Evolutionary conservation across 2,113 vertebrate genomes (phyloP).

Genomic region (Gracilinanus agilis): DNA sequence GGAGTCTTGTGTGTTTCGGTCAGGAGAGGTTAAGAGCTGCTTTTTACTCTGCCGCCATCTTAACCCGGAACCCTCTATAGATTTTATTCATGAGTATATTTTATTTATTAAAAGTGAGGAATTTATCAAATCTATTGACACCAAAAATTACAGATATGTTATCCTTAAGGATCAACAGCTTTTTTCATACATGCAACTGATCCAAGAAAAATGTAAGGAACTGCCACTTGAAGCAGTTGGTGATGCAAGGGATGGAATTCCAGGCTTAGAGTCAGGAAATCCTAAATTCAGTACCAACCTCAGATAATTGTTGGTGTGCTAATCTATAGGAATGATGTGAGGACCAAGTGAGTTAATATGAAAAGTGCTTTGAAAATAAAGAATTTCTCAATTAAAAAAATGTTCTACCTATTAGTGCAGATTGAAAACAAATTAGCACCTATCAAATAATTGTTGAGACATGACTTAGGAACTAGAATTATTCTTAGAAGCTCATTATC

Average conservation of each 20-base stretch:
- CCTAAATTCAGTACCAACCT: not conserved
- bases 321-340: not conserved
- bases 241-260: not conserved
- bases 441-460: not conserved
- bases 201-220: not conserved
- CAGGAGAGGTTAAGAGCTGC: no score
- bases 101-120: not conserved
- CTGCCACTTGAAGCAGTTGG: not conserved
- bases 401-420: not conserved
- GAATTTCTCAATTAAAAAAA: not conserved
- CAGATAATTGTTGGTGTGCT: not conserved
- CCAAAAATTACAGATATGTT: not conserved
- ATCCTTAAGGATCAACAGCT: not conserved
- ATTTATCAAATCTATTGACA: not conserved
- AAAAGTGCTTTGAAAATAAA: not conserved
- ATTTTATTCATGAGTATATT: not conserved
- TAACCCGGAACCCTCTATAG: no score
- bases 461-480: not conserved
- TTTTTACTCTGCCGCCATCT: no score
- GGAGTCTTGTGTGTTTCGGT: no score
- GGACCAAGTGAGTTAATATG: not conserved
- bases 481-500: not conserved
- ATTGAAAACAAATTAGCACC: not conserved
- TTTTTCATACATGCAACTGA: not conserved
- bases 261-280: not conserved